phyloP scores from a whole-genome alignment of 2,113 vertebrate genomes.

The Polypterus senegalus region DNA sequence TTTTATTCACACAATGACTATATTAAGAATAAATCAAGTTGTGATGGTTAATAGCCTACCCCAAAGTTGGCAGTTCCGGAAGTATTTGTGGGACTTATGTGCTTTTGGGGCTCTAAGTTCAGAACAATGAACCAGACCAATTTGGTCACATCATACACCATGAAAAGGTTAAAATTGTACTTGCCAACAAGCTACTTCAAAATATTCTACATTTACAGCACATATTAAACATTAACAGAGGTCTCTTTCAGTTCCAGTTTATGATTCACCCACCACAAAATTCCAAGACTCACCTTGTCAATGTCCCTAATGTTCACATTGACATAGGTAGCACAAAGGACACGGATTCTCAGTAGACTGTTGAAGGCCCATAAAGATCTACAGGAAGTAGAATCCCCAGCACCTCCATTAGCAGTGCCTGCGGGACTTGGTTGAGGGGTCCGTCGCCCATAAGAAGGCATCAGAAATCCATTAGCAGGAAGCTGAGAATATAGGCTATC shows the following conservation, averaged over 20 bases:
- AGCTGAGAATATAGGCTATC: constrained; percentile 60
- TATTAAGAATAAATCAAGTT: no score
- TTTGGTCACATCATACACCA: no score
- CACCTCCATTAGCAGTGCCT: constrained; percentile 24
- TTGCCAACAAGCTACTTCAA: no score
- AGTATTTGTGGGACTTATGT: no score
- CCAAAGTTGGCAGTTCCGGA: no score
- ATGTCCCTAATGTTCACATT: constrained; percentile 67
- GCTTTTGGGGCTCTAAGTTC: no score
- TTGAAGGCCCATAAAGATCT: constrained; percentile 58
- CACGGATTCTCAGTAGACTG: constrained; percentile 45
- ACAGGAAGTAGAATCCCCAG: constrained; percentile 29
- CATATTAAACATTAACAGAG: no score
- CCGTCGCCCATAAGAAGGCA: constrained; percentile 58
- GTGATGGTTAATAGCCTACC: no score
- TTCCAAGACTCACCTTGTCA: constrained; percentile 41
- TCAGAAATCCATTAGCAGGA: constrained; percentile 48
- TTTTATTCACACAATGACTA: no score
- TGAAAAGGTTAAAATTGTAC: no score
- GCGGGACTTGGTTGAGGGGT: constrained; percentile 55
- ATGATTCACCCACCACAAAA: neutral
- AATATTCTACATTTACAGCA: no score
- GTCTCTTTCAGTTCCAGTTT: neutral
- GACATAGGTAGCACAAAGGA: constrained; percentile 62
- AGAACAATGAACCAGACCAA: no score